These are phyloP conservation scores for Cheilosia scutellata DNA, from an alignment of 2,888 invertebrate genomes.

Conservation along the genomic window DNA sequence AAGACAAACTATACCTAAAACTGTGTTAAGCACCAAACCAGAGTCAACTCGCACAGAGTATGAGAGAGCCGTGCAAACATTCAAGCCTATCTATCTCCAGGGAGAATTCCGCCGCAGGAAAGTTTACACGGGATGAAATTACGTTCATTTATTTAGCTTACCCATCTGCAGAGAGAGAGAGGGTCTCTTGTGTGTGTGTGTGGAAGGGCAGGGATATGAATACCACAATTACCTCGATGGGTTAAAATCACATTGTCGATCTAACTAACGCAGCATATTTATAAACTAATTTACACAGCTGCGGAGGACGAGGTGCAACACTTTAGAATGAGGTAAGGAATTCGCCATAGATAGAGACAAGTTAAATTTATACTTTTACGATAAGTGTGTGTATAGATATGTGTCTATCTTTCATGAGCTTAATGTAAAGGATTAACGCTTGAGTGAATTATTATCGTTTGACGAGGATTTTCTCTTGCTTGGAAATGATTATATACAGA, in stretches of 20 bases:
- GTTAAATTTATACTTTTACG: slow-evolving; percentile 40
- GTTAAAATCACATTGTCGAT: slow-evolving; percentile 46
- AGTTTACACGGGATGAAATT: slow-evolving; percentile 52
- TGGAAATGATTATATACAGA: slow-evolving; percentile 14
- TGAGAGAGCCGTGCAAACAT: neutral
- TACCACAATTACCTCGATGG: slow-evolving; percentile 41
- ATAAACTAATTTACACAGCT: slow-evolving; percentile 6
- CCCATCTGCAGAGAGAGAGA: slow-evolving; percentile 1
- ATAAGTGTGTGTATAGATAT: slow-evolving; percentile 17
- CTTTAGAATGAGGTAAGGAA: neutral
- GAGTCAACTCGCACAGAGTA: slow-evolving; percentile 13
- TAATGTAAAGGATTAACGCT: slow-evolving; percentile 56
- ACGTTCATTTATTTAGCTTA: slow-evolving; percentile 64
- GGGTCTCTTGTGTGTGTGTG: neutral
- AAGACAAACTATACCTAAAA: slow-evolving; percentile 41
- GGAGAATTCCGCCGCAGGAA: slow-evolving; percentile 38
- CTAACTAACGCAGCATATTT: slow-evolving; percentile 24
- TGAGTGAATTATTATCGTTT: slow-evolving; percentile 58
- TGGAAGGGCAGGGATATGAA: neutral
- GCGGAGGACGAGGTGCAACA: neutral
- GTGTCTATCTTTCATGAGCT: slow-evolving; percentile 47
- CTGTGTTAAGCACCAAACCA: slow-evolving; percentile 50
- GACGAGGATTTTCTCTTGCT: slow-evolving; percentile 36
- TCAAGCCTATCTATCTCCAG: slow-evolving; percentile 21
- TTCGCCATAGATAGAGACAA: neutral